A percentile compares a stretch with the other conserved stretches of the same genome.
phyloP scores from a whole-genome alignment of 2,113 vertebrate species.

The Tinamus guttatus region DNA sequence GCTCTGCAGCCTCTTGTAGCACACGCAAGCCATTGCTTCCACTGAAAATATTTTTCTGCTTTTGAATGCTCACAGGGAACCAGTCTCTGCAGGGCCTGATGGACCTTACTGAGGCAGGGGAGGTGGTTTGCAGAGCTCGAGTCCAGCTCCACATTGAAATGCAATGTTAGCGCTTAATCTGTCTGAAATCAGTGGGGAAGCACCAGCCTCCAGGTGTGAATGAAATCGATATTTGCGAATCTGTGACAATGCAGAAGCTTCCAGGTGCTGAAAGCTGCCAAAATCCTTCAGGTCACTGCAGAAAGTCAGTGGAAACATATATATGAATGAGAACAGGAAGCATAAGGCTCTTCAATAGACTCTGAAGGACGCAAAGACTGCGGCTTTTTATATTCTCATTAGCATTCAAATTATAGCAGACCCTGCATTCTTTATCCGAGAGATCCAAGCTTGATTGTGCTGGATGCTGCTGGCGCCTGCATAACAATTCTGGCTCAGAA shows the following conservation, averaged over 20 bases:
- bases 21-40: neutral
- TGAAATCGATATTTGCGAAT: neutral
- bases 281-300: neutral
- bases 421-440: neutral
- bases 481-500: neutral
- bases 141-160: neutral
- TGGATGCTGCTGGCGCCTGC: neutral
- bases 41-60: neutral
- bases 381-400: neutral
- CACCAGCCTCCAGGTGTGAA: neutral
- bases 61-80: neutral
- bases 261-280: neutral
- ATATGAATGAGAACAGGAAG: neutral
- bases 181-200: neutral
- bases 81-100: neutral
- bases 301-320: neutral
- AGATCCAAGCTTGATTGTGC: neutral
- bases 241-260: neutral
- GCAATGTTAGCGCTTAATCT: neutral
- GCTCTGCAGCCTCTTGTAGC: neutral
- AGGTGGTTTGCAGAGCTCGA: neutral
- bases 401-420: neutral
- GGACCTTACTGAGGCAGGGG: neutral
- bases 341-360: neutral
- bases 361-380: neutral